These are phyloP conservation scores for Leptinotarsa haldemani DNA, from an alignment of 2,888 invertebrate genomes.

Conservation along the genomic window DNA sequence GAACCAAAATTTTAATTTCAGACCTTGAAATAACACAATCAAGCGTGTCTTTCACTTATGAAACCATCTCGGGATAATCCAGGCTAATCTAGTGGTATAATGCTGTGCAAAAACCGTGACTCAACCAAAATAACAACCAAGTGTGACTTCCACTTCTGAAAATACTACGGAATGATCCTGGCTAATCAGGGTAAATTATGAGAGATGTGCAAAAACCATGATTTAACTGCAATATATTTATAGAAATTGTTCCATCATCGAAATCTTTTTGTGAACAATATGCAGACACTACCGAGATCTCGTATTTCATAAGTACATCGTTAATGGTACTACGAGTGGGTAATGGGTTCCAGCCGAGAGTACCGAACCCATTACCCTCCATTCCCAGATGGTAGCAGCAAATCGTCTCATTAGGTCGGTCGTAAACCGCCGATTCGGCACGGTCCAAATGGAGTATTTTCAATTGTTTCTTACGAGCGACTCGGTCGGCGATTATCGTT, in stretches of 20 bases:
- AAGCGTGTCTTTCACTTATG: too few relatives aligned
- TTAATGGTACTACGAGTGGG: conserved; percentile 5
- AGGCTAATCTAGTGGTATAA: too few relatives aligned
- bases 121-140: too few relatives aligned
- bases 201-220: too few relatives aligned
- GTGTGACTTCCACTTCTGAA: too few relatives aligned
- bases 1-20: too few relatives aligned
- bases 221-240: neutral
- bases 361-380: conserved; percentile 39
- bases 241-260: neutral
- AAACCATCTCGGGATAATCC: too few relatives aligned
- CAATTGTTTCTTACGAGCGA: conserved; percentile 54
- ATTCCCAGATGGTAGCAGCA: conserved; percentile 52
- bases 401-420: conserved; percentile 47
- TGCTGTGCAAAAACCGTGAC: too few relatives aligned
- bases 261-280: neutral
- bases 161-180: too few relatives aligned
- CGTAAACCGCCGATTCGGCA: conserved; percentile 52
- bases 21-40: too few relatives aligned
- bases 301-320: conserved; percentile 17
- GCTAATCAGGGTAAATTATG: too few relatives aligned
- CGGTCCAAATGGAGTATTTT: conserved; percentile 50
- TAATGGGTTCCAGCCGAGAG: conserved; percentile 34
- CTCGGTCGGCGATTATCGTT: conserved; percentile 58
- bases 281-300: conserved; percentile 3